Base-by-base conservation (phyloP, 2,113 vertebrate species). In the Caloenas nicobarica region DNA sequence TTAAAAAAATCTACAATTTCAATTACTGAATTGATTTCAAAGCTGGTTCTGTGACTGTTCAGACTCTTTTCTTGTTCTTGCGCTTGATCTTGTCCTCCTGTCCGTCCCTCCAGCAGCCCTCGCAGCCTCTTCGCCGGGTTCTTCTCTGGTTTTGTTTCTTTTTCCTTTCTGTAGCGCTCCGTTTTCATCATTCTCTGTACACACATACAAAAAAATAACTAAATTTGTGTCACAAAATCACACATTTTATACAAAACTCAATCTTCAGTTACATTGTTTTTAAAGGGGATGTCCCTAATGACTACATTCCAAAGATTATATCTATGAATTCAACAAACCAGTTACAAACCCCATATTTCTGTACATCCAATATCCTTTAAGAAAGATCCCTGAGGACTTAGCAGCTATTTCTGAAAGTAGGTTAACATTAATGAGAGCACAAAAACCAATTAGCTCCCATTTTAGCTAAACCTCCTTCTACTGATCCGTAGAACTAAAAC, bases 371-470 rank as follows among this genome's bases (percentile, higher is more conserved):
- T 31, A 92, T 81, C 90, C 88, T 94, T 93, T 10, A 86, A 88
- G 80, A 65, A 9, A 46, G 26, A 68, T 83, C 96, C 92, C 96
- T 4, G 6, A 89, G 83, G 96, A 90, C 23, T 71, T 15, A 5
- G 4, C 68, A 92, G 90, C 90, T 97, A 95, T 94, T 96, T 95
- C 76, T 26, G 69, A 96, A 97, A 96, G 93, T 96, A 96, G 95
- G 93, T 96, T 97, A 96, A 84, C 88, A 90, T 93, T 95, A 96
- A 96, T 96, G 93, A 97, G 95, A 91, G 92, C 86, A 84, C 88
- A 80, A 96, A 96, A 97, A 83, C 95, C 96, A 97, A 97, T 97
- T 97, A 96, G 91, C 68, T 78, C 34, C 51, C 51, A 48, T 71
- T 90, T 71, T 4, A 88, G 91, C 82, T 95, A 48, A 26, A 96